Conservation (phyloP, 2,888 invertebrate species). For the Drosophila flavopinicola region DNA sequence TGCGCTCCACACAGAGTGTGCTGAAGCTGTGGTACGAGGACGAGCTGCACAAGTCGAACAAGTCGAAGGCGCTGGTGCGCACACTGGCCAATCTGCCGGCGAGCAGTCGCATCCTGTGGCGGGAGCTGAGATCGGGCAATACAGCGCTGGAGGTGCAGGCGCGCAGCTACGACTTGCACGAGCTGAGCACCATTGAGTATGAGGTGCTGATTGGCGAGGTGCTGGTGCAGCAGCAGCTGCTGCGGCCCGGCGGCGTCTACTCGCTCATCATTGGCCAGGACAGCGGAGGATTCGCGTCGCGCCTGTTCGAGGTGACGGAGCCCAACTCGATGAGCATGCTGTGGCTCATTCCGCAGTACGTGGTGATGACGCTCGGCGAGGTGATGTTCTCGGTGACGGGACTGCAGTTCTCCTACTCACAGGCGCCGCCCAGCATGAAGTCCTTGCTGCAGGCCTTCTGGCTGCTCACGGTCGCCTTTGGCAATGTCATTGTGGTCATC, state of each 20-base stretch:
- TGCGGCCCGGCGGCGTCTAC: slow-evolving; percentile 82
- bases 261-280: slow-evolving; percentile 69
- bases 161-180: slow-evolving; percentile 55
- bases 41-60: slow-evolving; percentile 76
- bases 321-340: slow-evolving; percentile 86
- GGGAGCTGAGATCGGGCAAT: slow-evolving; percentile 39
- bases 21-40: slow-evolving; percentile 70
- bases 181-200: slow-evolving; percentile 67
- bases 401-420: slow-evolving; percentile 88
- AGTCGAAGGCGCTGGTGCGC: slow-evolving; percentile 71
- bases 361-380: slow-evolving; percentile 87
- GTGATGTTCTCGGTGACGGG: slow-evolving; percentile 89
- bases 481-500: slow-evolving; percentile 95
- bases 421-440: slow-evolving; percentile 93
- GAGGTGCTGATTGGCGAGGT: slow-evolving; percentile 50
- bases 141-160: slow-evolving; percentile 52
- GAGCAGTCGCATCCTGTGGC: slow-evolving; percentile 62
- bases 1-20: slow-evolving; percentile 47
- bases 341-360: slow-evolving; percentile 88
- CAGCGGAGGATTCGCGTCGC: slow-evolving; percentile 21
- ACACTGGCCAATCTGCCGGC: slow-evolving; percentile 69
- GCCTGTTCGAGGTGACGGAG: slow-evolving; percentile 65
- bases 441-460: slow-evolving; percentile 95
- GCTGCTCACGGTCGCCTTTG: slow-evolving; percentile 95
- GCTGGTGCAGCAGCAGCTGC: slow-evolving; percentile 26